Conservation (phyloP, 1,140 invertebrate species). For the Acromyrmex echinatior region DNA sequence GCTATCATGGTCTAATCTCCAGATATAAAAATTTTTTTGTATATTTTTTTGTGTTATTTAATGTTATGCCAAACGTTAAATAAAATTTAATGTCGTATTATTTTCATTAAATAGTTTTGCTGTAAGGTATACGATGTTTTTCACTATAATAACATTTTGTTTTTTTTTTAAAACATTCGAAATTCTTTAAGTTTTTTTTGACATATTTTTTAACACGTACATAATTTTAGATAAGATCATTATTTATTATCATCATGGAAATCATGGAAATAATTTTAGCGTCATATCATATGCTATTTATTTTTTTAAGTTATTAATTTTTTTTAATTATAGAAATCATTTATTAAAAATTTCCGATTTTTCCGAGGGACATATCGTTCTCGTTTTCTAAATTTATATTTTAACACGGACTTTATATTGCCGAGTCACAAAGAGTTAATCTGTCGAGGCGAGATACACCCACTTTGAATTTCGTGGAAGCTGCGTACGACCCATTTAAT, state of each 20-base stretch:
- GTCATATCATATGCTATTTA: background rate
- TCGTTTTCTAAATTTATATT: background rate
- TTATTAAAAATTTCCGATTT: conserved; percentile 10
- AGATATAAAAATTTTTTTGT: no score
- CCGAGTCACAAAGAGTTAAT: conserved; percentile 45
- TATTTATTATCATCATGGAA: no score
- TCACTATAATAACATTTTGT: background rate
- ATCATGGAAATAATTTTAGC: background rate
- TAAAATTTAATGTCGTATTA: background rate
- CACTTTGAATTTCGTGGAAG: conserved; percentile 57
- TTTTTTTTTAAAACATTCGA: background rate
- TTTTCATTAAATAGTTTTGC: background rate
- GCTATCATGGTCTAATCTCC: no score
- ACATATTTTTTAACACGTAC: background rate
- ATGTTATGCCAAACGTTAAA: background rate
- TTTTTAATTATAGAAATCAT: background rate
- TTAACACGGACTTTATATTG: conserved; percentile 17
- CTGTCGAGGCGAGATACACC: conserved; percentile 38
- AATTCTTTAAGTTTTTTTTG: background rate
- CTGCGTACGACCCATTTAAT: conserved; percentile 58
- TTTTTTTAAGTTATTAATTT: background rate
- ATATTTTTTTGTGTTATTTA: no score
- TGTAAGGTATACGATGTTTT: no score
- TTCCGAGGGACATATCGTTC: background rate
- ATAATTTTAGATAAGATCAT: background rate